phyloP scores from a whole-genome alignment of 2,888 invertebrate species.

The Aricia artaxerxes region DNA sequence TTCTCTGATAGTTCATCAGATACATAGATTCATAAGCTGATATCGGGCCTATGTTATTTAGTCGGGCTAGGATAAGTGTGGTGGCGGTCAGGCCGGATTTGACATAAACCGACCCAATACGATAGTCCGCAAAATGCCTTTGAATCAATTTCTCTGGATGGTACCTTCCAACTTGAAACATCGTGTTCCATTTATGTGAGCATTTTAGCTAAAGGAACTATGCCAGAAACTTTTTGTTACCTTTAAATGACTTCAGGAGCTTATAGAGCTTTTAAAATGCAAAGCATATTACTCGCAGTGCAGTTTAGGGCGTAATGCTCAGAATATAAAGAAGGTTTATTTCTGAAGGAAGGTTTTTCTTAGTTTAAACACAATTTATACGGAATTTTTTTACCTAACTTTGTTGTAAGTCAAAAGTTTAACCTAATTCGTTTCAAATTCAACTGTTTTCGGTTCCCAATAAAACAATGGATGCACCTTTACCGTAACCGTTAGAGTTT shows the following conservation, averaged over 20 bases:
- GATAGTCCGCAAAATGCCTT: too few species aligned
- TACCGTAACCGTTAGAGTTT: conserved; percentile 32
- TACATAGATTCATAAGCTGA: neutral
- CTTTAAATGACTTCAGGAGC: neutral
- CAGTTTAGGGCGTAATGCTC: neutral
- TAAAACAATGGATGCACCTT: conserved; percentile 28
- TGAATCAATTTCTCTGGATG: neutral
- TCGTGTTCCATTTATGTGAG: too few species aligned
- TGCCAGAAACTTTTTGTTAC: neutral
- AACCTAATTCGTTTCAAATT: neutral
- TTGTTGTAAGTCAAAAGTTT: neutral
- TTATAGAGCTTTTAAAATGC: neutral
- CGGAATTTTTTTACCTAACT: neutral
- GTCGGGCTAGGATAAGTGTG: neutral
- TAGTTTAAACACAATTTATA: neutral
- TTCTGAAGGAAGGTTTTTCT: neutral
- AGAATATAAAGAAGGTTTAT: conserved; percentile 3
- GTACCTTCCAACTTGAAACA: neutral
- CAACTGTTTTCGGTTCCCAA: neutral
- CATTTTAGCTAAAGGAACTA: neutral
- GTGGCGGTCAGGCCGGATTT: neutral
- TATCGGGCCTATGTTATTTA: neutral
- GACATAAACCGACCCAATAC: neutral
- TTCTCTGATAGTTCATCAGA: too few species aligned
- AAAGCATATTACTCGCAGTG: neutral